phyloP scores from a whole-genome alignment of 2,113 vertebrate species.

The Coryphaenoides rupestris region DNA sequence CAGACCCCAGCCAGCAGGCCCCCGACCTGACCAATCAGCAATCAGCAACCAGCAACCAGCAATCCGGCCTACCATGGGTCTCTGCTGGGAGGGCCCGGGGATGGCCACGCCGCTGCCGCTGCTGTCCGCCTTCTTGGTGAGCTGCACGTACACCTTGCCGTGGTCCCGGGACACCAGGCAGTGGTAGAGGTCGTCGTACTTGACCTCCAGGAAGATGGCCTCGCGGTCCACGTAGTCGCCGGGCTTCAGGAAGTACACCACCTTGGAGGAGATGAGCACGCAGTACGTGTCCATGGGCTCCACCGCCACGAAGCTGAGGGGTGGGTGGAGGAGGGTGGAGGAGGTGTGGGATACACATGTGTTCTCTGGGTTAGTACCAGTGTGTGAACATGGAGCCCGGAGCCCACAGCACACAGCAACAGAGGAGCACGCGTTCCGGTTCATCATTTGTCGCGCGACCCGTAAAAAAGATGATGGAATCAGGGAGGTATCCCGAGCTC shows the following conservation, averaged over 20 bases:
- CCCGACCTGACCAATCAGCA: too few species aligned
- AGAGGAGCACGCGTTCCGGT: too few species aligned
- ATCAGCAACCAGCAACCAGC: too few species aligned
- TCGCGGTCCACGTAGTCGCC: slow-evolving; percentile 85
- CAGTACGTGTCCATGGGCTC: slow-evolving; percentile 90
- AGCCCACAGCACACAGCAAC: too few species aligned
- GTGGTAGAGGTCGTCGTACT: slow-evolving; percentile 94
- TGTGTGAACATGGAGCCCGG: too few species aligned
- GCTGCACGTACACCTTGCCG: slow-evolving; percentile 90
- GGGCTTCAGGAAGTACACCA: slow-evolving; percentile 90
- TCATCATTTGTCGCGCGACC: too few species aligned
- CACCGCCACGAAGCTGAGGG: slow-evolving; percentile 88
- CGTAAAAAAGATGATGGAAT: too few species aligned
- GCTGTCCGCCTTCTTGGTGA: slow-evolving; percentile 93
- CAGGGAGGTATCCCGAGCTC: too few species aligned
- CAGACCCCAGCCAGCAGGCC: too few species aligned
- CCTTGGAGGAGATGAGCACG: slow-evolving; percentile 95
- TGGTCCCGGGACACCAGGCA: slow-evolving; percentile 96
- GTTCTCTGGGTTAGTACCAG: too few species aligned
- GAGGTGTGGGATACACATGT: too few species aligned
- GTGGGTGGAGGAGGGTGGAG: neutral
- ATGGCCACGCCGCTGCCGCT: slow-evolving; percentile 88
- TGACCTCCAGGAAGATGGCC: slow-evolving; percentile 95
- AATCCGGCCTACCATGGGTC: slow-evolving; percentile 97
- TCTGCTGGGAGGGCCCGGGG: slow-evolving; percentile 92